These are phyloP conservation scores for Aradophagus sp. DNA, from an alignment of 1,140 invertebrate species.

Conservation along the genomic window DNA sequence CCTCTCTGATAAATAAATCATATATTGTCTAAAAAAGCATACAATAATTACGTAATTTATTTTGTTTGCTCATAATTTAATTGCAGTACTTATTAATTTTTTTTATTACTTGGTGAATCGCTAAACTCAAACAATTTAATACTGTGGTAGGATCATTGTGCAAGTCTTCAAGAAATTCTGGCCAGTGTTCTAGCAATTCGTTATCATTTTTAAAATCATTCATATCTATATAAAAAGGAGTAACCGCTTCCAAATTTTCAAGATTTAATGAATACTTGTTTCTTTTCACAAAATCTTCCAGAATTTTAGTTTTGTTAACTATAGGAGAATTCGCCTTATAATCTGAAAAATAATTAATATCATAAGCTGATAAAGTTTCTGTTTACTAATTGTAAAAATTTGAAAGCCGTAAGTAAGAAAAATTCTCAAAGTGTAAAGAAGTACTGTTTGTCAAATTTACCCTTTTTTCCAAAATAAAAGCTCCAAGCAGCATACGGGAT, in stretches of 20 bases:
- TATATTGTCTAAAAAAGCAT: constrained; percentile 74
- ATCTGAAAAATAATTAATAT: constrained; percentile 66
- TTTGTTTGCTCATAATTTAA: too few species aligned
- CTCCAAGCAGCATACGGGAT: constrained; percentile 79
- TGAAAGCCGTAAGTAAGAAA: constrained; percentile 1
- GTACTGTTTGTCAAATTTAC: constrained; percentile 63
- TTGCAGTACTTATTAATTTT: too few species aligned
- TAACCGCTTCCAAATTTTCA: constrained; percentile 79
- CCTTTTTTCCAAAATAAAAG: constrained; percentile 81
- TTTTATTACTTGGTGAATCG: constrained; percentile 84
- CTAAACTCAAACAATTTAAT: constrained; percentile 81
- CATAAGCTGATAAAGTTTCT: neutral
- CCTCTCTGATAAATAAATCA: constrained; percentile 71
- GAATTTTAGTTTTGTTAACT: constrained; percentile 74
- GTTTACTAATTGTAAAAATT: neutral
- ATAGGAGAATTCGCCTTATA: constrained; percentile 72
- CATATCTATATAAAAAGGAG: constrained; percentile 80
- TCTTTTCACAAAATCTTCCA: constrained; percentile 75
- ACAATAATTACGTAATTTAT: neutral
- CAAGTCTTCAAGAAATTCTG: constrained; percentile 79
- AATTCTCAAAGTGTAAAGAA: neutral
- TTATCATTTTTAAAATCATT: constrained; percentile 78
- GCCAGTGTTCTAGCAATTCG: constrained; percentile 78
- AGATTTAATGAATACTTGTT: constrained; percentile 74
- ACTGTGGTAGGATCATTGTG: constrained; percentile 79